Percentiles rank a stretch among this genome's conserved stretches.
Conservation (phyloP, 1,140 invertebrate genomes). For the Zaprionus ornatus region DNA sequence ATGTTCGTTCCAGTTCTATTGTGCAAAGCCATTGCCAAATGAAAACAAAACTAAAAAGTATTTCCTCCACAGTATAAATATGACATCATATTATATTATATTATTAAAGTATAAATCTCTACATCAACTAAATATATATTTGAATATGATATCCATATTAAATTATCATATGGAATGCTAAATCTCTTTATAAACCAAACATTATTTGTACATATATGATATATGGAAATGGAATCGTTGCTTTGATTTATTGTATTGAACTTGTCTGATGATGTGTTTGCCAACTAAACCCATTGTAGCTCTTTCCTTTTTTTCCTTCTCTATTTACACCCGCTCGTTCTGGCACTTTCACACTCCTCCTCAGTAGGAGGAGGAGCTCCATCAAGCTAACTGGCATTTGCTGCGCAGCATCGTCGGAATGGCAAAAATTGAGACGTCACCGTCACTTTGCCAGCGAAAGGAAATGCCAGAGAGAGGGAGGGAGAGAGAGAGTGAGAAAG, state of each 20-base stretch:
- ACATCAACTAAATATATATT: no score
- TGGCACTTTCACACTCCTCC: conserved; percentile 3
- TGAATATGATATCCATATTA: no score
- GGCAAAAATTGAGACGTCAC: conserved; percentile 73
- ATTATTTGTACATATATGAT: background rate
- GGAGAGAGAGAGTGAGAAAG: background rate
- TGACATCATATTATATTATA: no score
- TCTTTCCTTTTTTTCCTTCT: background rate
- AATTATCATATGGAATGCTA: no score
- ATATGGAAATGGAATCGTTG: background rate
- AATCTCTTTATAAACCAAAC: background rate
- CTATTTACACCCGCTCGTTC: conserved; percentile 5
- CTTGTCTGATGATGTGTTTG: background rate
- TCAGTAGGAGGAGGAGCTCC: no score
- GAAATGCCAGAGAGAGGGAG: conserved; percentile 35
- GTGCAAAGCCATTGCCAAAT: no score
- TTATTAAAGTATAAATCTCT: no score
- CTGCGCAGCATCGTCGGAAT: conserved; percentile 50
- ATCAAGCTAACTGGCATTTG: conserved; percentile 33
- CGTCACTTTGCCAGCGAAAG: conserved; percentile 55
- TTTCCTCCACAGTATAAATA: no score
- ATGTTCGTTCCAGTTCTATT: no score
- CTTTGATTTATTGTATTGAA: conserved; percentile 1
- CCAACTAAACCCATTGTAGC: conserved; percentile 20
- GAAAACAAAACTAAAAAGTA: no score